phyloP scores from a whole-genome alignment of 64 coral and sea anemone species.

The Montipora efflorescens region DNA sequence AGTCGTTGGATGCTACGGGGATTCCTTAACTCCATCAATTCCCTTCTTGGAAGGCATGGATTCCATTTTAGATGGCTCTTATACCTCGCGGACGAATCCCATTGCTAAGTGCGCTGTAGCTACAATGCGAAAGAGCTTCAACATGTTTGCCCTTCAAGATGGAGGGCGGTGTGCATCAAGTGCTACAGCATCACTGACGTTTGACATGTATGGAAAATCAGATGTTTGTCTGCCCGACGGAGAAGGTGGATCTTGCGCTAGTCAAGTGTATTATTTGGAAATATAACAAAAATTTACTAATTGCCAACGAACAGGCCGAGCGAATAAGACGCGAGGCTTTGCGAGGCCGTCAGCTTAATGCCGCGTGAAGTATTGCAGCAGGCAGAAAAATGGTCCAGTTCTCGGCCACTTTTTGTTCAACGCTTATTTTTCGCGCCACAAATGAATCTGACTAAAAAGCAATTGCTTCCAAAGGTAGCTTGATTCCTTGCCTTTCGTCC shows the following conservation, averaged over 20 bases:
- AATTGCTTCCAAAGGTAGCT: too few relatives aligned
- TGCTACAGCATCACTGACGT: background rate
- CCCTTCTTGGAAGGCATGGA: constrained; percentile 4
- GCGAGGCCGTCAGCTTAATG: too few relatives aligned
- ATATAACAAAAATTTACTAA: background rate
- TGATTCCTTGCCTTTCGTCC: too few relatives aligned
- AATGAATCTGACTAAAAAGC: too few relatives aligned
- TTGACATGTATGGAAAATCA: background rate
- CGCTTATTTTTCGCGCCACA: too few relatives aligned
- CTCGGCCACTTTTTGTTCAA: too few relatives aligned
- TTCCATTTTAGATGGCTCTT: background rate
- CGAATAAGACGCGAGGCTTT: too few relatives aligned
- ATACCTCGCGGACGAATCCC: background rate
- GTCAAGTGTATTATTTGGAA: background rate
- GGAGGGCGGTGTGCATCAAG: constrained; percentile 34
- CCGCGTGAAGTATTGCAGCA: too few relatives aligned
- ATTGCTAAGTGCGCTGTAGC: background rate
- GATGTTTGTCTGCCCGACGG: constrained; percentile 8
- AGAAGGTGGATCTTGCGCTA: background rate
- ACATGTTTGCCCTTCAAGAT: constrained; percentile 21
- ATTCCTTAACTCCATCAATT: background rate
- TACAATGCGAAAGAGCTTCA: background rate
- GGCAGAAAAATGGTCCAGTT: too few relatives aligned
- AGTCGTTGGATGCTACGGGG: background rate
- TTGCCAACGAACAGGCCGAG: too few relatives aligned